phyloP scores from a whole-genome alignment of 2,888 invertebrate species.

The Ctenicera cuprea region DNA sequence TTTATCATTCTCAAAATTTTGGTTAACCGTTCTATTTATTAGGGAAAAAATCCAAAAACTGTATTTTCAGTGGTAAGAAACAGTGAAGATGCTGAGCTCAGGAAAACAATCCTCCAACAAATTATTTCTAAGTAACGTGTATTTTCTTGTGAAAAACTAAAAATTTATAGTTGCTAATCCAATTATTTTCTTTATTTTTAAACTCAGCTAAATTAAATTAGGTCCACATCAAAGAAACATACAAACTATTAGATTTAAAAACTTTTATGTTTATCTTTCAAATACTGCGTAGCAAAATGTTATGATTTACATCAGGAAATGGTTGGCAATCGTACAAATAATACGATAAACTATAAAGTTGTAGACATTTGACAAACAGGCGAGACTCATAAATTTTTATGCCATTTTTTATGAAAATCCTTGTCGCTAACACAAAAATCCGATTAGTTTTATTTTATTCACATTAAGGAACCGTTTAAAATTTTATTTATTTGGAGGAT shows the following conservation, averaged over 20 bases:
- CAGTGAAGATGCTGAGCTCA: too few species aligned
- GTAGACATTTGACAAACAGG: conserved; percentile 6
- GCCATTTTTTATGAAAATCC: neutral
- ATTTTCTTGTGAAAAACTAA: too few species aligned
- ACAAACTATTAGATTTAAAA: neutral
- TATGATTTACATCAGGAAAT: conserved; percentile 11
- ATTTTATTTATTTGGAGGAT: neutral
- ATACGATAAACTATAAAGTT: conserved; percentile 8
- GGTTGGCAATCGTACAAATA: conserved; percentile 9
- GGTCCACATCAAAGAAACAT: neutral
- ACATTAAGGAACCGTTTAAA: neutral
- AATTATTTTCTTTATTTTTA: too few species aligned
- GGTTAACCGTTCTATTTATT: too few species aligned
- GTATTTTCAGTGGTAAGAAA: too few species aligned
- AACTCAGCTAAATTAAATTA: neutral
- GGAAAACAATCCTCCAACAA: too few species aligned
- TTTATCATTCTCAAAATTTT: too few species aligned
- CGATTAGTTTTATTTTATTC: neutral
- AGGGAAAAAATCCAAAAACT: too few species aligned
- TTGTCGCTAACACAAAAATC: neutral
- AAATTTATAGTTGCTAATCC: too few species aligned
- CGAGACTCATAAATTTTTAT: conserved; percentile 3
- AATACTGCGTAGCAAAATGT: conserved; percentile 3
- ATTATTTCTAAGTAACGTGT: too few species aligned
- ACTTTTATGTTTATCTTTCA: conserved; percentile 1